Percentiles rank a stretch among this genome's conserved stretches.
Conservation (phyloP, 2,888 invertebrate species). For the Eustalomyia histrio region DNA sequence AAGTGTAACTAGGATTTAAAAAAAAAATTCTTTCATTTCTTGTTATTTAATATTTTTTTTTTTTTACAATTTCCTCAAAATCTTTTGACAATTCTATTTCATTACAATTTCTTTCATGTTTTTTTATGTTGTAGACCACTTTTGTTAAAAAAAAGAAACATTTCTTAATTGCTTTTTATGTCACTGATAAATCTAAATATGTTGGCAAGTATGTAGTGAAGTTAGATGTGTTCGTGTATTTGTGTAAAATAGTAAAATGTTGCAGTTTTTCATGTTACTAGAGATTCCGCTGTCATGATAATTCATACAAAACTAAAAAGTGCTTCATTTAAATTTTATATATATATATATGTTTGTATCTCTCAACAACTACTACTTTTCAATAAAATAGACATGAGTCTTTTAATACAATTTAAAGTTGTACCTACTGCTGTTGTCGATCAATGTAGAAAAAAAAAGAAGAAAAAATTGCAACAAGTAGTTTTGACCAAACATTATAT, state of each 20-base stretch:
- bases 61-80: conserved; percentile 2
- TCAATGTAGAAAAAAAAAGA: background rate
- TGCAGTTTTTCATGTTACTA: conserved; percentile 49
- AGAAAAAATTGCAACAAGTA: background rate
- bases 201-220: background rate
- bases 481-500: background rate
- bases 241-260: conserved; percentile 47
- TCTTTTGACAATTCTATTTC: conserved; percentile 47
- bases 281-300: conserved; percentile 63
- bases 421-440: conserved; percentile 14
- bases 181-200: conserved; percentile 58
- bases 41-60: background rate
- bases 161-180: conserved; percentile 65
- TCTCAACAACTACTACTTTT: conserved; percentile 6
- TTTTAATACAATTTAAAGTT: conserved; percentile 38
- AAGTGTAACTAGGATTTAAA: too few relatives aligned
- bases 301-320: conserved; percentile 51
- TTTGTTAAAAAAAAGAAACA: conserved; percentile 37
- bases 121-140: conserved; percentile 43
- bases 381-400: conserved; percentile 1
- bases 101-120: conserved; percentile 20
- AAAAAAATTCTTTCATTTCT: too few relatives aligned
- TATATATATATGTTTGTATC: background rate
- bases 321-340: conserved; percentile 35
- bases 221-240: background rate